Percentiles rank a stretch among this genome's conserved stretches.
Evolutionary conservation across 1,140 invertebrate species (phyloP).

Genomic region (Neodiprion fabricii): DNA sequence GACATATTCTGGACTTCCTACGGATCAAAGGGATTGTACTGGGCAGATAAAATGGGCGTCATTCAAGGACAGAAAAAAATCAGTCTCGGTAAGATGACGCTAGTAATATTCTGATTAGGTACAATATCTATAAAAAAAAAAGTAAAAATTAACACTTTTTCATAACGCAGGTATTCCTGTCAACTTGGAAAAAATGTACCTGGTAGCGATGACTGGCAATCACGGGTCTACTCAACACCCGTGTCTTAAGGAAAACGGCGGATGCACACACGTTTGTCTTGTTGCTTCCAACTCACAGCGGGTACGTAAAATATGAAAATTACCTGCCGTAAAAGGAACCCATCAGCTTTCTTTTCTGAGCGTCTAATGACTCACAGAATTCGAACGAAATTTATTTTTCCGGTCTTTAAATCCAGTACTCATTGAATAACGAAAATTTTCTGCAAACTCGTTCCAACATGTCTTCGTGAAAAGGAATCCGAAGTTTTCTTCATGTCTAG

Average conservation of each 20-base stretch:
- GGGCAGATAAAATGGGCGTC: constrained; percentile 64
- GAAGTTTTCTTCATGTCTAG: background rate
- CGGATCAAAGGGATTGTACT: constrained; percentile 57
- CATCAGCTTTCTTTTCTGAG: no score
- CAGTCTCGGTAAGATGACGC: constrained; percentile 37
- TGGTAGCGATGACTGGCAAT: constrained; percentile 42
- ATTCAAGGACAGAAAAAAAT: constrained; percentile 52
- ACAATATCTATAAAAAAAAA: background rate
- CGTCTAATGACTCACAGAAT: no score
- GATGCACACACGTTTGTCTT: constrained; percentile 78
- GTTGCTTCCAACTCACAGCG: constrained; percentile 46
- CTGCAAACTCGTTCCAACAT: constrained; percentile 16
- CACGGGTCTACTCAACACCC: constrained; percentile 59
- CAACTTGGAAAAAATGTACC: constrained; percentile 36
- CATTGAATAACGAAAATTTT: no score
- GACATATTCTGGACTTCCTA: constrained; percentile 61
- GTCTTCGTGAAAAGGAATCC: constrained; percentile 10
- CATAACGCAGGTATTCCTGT: constrained; percentile 24
- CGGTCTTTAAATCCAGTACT: no score
- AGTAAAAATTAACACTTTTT: constrained; percentile 4
- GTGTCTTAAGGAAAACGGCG: constrained; percentile 70
- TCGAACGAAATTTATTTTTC: background rate
- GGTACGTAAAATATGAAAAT: constrained; percentile 28
- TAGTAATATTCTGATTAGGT: constrained; percentile 1
- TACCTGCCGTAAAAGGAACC: no score